phyloP scores from a whole-genome alignment of 2,888 invertebrate genomes.

The Protonemura montana region DNA sequence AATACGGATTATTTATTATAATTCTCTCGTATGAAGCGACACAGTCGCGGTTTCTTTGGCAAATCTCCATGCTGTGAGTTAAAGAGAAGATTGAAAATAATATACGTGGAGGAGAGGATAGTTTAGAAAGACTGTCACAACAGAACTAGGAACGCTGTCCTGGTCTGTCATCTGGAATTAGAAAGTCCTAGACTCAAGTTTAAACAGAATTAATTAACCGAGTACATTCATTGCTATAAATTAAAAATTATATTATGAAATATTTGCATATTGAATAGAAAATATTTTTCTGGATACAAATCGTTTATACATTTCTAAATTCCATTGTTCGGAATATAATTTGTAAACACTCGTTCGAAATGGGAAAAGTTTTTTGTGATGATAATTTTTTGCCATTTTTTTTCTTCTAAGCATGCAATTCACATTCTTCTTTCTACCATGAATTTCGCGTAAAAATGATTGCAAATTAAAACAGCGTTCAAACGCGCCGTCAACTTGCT shows the following conservation, averaged over 20 bases:
- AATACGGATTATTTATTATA: constrained; percentile 25
- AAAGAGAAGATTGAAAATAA: constrained; percentile 26
- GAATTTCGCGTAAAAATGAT: background rate
- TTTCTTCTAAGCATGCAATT: background rate
- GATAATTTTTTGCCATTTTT: background rate
- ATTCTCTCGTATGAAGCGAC: background rate
- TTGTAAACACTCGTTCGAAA: background rate
- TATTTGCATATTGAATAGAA: background rate
- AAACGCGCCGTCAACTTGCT: background rate
- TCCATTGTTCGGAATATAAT: background rate
- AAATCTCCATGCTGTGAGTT: background rate
- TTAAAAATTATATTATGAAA: background rate
- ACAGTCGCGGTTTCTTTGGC: constrained; percentile 23
- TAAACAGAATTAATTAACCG: background rate
- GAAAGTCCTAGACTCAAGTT: background rate
- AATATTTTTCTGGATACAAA: background rate
- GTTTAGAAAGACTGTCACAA: constrained; percentile 34
- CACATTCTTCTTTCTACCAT: background rate
- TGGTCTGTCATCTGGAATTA: constrained; percentile 9
- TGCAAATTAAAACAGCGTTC: background rate
- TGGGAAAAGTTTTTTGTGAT: background rate
- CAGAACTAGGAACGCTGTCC: constrained; percentile 3
- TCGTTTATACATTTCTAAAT: background rate
- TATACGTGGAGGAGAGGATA: constrained; percentile 19
- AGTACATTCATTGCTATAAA: background rate